Percentiles rank a stretch among this genome's conserved stretches.
Conservation (phyloP, 2,113 vertebrate species). For the Heterocephalus glaber region DNA sequence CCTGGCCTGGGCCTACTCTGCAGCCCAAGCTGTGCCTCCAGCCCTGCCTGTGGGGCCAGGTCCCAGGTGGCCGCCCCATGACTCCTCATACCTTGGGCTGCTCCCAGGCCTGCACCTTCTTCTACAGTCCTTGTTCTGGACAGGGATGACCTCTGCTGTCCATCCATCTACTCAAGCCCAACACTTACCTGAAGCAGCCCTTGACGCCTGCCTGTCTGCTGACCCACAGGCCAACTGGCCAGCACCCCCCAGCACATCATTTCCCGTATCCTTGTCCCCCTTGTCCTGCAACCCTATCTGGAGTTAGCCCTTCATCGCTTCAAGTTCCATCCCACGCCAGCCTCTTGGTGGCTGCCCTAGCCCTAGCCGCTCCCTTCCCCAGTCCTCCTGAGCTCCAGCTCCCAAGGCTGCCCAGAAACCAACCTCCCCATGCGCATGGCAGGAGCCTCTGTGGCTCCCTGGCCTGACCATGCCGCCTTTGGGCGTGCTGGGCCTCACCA, state of each 20-base stretch:
- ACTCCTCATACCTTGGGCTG: not conserved
- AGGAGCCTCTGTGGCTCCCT: accelerated
- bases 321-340: too few relatives aligned
- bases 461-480: not conserved
- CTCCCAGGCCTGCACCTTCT: too few relatives aligned
- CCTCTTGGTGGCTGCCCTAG: not conserved
- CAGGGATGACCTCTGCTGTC: accelerated
- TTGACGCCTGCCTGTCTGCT: accelerated
- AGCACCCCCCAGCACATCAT: accelerated
- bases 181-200: not conserved
- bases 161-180: not conserved
- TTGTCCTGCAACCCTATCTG: accelerated
- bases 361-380: not conserved
- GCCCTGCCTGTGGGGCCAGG: too few relatives aligned
- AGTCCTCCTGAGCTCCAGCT: not conserved
- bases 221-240: not conserved
- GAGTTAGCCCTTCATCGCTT: not conserved
- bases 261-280: too few relatives aligned
- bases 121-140: accelerated
- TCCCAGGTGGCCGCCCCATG: not conserved
- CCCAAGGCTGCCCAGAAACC: not conserved
- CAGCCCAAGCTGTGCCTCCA: not conserved
- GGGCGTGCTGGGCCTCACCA: not conserved
- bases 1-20: not conserved
- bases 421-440: accelerated